Evolutionary conservation across 2,113 vertebrate species (phyloP).

Genomic region (rat (Rattus norvegicus)): DNA sequence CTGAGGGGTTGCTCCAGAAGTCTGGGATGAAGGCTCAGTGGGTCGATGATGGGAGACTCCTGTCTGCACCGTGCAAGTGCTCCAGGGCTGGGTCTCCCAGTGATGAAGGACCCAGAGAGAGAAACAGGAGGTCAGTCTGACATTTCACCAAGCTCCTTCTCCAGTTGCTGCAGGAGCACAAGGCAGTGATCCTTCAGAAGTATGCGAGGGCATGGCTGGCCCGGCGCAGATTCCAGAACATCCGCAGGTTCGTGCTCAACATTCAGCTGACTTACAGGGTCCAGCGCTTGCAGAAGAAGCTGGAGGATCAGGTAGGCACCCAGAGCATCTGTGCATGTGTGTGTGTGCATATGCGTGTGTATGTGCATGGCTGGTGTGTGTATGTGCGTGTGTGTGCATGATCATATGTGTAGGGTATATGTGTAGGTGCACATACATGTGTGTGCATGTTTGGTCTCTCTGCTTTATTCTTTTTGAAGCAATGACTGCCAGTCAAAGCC

Average conservation of each 20-base stretch:
- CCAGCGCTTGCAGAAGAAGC: slow-evolving; percentile 93
- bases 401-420: background rate
- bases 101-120: accelerated
- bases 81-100: background rate
- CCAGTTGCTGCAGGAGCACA: slow-evolving; percentile 95
- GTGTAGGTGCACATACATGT: background rate
- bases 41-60: background rate
- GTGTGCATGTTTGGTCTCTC: background rate
- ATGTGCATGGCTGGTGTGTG: background rate
- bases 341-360: background rate
- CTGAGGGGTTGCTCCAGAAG: background rate
- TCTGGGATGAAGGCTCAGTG: background rate
- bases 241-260: slow-evolving; percentile 94
- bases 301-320: slow-evolving; percentile 93
- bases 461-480: background rate
- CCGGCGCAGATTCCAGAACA: slow-evolving; percentile 94
- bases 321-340: background rate
- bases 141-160: slow-evolving; percentile 40
- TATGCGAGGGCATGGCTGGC: slow-evolving; percentile 95
- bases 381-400: background rate
- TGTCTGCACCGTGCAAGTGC: accelerated
- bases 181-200: slow-evolving; percentile 96
- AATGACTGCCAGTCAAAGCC: background rate
- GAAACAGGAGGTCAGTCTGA: background rate
- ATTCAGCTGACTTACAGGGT: slow-evolving; percentile 97